Evolutionary conservation across 2,888 invertebrate species (phyloP), one percentile per base, ranked within the genome.

Genomic region (Hydrotaea diabolus): DNA sequence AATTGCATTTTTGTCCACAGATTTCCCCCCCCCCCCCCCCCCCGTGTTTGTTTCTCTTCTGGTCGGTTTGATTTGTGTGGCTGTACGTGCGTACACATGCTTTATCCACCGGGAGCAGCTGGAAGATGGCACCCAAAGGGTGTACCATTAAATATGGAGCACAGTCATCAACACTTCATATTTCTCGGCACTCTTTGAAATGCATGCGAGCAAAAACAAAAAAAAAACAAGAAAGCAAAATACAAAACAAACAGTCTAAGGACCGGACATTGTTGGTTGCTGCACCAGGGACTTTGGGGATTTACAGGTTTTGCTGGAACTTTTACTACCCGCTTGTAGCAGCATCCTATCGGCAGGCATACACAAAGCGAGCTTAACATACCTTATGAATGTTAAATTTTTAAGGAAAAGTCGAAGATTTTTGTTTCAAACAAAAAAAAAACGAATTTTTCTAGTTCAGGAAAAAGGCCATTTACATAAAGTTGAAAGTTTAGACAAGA

Each of bases 111-210:
- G 23, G 36, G n/a, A 62, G 31, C 62, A 31, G 62, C 62, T 62
- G 62, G n/a, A 36, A 62, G 62, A 62, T 62, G 26, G 31, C 62
- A 62, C 31, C n/a, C 62, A 62, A 31, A 31, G 17, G 62, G 62
- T 2, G 31, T 62, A 62, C 31, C 62, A 62, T 66, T 66, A 66
- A 66, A 36, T 66, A 66, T 39, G 66, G 43, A 43, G 31, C 66
- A 66, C 43, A 66, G 19, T 72, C 83, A 73, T 83, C 83, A 73
- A 73, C 79, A 83, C 83, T 79, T 79, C 57, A 83, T 75, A 77
- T 74, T 39, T 59, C 74, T 15, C 31, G 15, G 7, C 39, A 13
- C 62, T 57, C 64, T 79, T 72, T 64, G 59, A 39, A 66, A 43
- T 62, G 15, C 62, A 62, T 43, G 66, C 9, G 17, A 15, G 26